Conservation (phyloP, 2,888 invertebrate species). For the Drosophila macrospina region DNA sequence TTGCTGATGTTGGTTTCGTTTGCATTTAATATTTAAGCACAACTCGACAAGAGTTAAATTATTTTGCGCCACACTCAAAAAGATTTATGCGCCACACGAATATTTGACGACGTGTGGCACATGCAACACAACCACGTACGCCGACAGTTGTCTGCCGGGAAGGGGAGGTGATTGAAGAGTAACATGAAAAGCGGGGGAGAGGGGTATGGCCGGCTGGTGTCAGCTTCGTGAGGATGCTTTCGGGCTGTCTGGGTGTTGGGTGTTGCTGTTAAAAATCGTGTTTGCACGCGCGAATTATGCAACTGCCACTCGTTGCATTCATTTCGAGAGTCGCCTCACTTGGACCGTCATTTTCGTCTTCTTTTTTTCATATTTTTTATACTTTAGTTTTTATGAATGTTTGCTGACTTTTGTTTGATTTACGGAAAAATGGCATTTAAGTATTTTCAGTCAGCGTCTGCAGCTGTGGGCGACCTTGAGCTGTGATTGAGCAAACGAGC, state of each 20-base stretch:
- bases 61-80: conserved; percentile 47
- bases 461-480: conserved; percentile 47
- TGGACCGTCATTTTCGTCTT: conserved; percentile 27
- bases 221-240: conserved; percentile 49
- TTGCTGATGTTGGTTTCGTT: conserved; percentile 25
- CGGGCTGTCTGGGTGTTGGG: conserved; percentile 12
- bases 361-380: conserved; percentile 8
- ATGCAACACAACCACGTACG: conserved; percentile 39
- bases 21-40: conserved; percentile 56
- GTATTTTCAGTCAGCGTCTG: conserved; percentile 7
- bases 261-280: conserved; percentile 59
- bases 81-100: conserved; percentile 76
- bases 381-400: conserved; percentile 17
- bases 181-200: neutral
- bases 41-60: conserved; percentile 51
- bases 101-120: conserved; percentile 59
- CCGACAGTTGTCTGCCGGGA: neutral
- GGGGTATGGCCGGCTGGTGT: conserved; percentile 18
- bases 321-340: conserved; percentile 50
- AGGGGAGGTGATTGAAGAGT: neutral
- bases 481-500: conserved; percentile 57
- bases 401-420: conserved; percentile 50
- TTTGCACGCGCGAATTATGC: conserved; percentile 75
- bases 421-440: conserved; percentile 39
- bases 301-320: conserved; percentile 63